phyloP scores from a whole-genome alignment of 2,888 invertebrate genomes.

The Scaptomyza polygonia region DNA sequence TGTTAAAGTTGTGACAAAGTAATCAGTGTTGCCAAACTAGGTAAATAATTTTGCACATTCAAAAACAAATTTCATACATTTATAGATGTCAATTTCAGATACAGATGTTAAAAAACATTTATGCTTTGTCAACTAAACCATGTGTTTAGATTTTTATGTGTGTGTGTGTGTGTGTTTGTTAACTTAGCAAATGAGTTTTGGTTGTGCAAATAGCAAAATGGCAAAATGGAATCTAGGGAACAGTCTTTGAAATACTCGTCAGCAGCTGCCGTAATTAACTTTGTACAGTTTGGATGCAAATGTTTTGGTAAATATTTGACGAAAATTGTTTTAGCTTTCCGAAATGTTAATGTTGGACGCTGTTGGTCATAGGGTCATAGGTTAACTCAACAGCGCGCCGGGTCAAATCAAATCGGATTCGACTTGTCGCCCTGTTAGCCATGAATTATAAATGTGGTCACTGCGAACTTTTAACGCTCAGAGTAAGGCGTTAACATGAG shows the following conservation, averaged over 20 bases:
- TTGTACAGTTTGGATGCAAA: constrained; percentile 25
- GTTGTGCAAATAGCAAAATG: constrained; percentile 35
- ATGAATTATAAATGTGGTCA: constrained; percentile 69
- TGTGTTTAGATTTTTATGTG: too few relatives aligned
- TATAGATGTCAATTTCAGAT: constrained; percentile 20
- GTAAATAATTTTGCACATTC: background rate
- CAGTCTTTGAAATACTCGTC: constrained; percentile 40
- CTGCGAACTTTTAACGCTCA: constrained; percentile 66
- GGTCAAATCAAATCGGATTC: constrained; percentile 56
- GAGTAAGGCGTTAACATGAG: constrained; percentile 18
- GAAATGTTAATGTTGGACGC: constrained; percentile 12
- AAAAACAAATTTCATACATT: constrained; percentile 4
- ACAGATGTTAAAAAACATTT: constrained; percentile 32
- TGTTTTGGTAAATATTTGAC: constrained; percentile 53
- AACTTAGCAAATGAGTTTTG: constrained; percentile 47
- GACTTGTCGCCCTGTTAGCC: constrained; percentile 41
- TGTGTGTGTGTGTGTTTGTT: constrained; percentile 12
- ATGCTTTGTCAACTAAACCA: constrained; percentile 17
- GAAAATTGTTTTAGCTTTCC: constrained; percentile 28
- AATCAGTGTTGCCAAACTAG: background rate
- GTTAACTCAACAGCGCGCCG: constrained; percentile 55
- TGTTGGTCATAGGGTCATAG: constrained; percentile 56
- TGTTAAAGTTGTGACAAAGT: background rate
- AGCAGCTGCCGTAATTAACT: constrained; percentile 44
- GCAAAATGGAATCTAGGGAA: constrained; percentile 1